Evolutionary conservation across 2,888 invertebrate genomes (phyloP).

Genomic region (Crematogaster levior): DNA sequence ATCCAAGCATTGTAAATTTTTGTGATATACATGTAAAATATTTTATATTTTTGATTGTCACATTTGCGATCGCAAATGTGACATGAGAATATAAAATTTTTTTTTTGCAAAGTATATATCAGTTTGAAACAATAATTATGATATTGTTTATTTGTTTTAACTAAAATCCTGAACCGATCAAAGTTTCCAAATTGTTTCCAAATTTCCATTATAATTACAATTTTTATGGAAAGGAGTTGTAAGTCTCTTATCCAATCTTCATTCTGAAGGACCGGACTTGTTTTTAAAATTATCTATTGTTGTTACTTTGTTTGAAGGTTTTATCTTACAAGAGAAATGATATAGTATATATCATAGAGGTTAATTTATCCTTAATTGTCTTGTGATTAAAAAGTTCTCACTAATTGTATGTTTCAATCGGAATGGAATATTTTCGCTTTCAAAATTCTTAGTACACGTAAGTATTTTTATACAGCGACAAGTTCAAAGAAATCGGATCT

Average conservation of each 20-base stretch:
- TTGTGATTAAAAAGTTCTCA: not conserved
- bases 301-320: not conserved
- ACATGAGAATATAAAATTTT: slow-evolving; percentile 75
- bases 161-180: not conserved
- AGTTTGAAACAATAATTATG: slow-evolving; percentile 80
- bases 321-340: not conserved
- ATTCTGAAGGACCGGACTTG: not conserved
- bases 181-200: not conserved
- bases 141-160: slow-evolving; percentile 66
- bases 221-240: not conserved
- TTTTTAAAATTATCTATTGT: not conserved
- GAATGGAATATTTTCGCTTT: not conserved
- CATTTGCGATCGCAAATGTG: not conserved
- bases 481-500: not conserved
- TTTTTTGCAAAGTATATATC: slow-evolving; percentile 73
- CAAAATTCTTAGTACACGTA: not conserved
- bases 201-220: not conserved
- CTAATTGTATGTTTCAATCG: not conserved
- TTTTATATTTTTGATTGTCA: not conserved
- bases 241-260: not conserved
- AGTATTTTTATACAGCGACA: not conserved
- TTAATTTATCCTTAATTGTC: not conserved
- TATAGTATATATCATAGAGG: too few relatives aligned
- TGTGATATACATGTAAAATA: slow-evolving; percentile 11
- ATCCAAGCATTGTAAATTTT: too few relatives aligned